Evolutionary conservation across 2,888 invertebrate genomes (phyloP).

Genomic region (Cephonodes hylas): DNA sequence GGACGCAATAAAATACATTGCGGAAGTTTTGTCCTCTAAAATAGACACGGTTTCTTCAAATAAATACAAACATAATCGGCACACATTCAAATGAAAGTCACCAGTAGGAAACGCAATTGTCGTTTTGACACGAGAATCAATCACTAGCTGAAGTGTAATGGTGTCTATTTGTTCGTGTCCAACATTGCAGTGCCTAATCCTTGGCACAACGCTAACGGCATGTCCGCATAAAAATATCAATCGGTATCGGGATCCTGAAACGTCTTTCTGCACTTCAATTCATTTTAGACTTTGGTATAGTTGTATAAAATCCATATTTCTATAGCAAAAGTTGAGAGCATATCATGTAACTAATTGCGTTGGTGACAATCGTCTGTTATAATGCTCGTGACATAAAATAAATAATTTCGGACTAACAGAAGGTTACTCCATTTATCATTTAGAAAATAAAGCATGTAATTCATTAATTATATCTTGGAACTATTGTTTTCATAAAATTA

Average conservation of each 20-base stretch:
- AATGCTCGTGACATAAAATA: background rate
- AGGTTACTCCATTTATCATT: background rate
- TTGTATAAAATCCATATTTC: background rate
- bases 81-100: conserved; percentile 11
- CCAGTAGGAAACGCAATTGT: conserved; percentile 14
- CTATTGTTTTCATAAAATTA: background rate
- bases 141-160: conserved; percentile 66
- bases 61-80: background rate
- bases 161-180: conserved; percentile 70
- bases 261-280: background rate
- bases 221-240: conserved; percentile 64
- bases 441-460: background rate
- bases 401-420: background rate
- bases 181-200: conserved; percentile 72
- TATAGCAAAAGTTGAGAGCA: background rate
- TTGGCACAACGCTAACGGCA: conserved; percentile 71
- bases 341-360: conserved; percentile 28
- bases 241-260: conserved; percentile 27
- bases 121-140: conserved; percentile 49
- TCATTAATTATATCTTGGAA: background rate
- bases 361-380: conserved; percentile 25
- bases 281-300: conserved; percentile 22
- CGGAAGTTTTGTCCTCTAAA: background rate
- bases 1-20: background rate
- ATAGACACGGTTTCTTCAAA: background rate